A percentile compares a stretch with the other conserved stretches of the same genome.
These are phyloP conservation scores for Enoplosus armatus DNA, from an alignment of 2,797 vertebrate genomes.

Conservation along the genomic window DNA sequence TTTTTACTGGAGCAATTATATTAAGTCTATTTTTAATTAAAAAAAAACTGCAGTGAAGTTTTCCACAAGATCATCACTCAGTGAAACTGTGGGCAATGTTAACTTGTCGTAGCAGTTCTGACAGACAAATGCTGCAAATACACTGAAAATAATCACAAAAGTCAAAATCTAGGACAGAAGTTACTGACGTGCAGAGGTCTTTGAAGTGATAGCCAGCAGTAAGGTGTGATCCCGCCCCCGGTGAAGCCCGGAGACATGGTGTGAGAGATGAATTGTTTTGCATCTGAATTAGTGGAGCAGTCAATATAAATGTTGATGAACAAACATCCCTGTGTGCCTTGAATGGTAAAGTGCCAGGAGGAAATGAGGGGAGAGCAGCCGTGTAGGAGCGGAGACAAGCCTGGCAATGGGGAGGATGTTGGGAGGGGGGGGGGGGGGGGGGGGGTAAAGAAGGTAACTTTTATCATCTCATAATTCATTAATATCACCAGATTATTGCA, in stretches of 20 bases:
- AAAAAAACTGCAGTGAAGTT: constrained; percentile 33
- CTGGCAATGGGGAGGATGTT: neutral
- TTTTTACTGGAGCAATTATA: constrained; percentile 46
- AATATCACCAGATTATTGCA: neutral
- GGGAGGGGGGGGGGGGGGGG: too few relatives aligned
- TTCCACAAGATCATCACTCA: constrained; percentile 35
- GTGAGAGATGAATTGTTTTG: constrained; percentile 27
- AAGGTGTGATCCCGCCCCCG: neutral
- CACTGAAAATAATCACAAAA: neutral
- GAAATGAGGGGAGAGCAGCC: constrained; percentile 6
- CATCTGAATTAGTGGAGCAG: constrained; percentile 32
- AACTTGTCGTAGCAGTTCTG: constrained; percentile 7
- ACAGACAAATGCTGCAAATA: constrained; percentile 36
- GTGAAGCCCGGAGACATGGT: neutral
- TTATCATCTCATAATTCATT: neutral
- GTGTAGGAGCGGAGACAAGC: neutral
- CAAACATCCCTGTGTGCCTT: constrained; percentile 25
- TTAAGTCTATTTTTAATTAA: constrained; percentile 36
- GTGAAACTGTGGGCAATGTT: constrained; percentile 7
- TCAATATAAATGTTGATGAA: constrained; percentile 30
- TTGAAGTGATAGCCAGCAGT: constrained; percentile 6
- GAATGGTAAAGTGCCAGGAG: constrained; percentile 9
- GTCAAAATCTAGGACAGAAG: neutral
- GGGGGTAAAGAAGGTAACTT: neutral
- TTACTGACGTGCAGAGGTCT: constrained; percentile 7